phyloP scores from a whole-genome alignment of 2,797 vertebrate genomes.

The Molossus alvarezi region DNA sequence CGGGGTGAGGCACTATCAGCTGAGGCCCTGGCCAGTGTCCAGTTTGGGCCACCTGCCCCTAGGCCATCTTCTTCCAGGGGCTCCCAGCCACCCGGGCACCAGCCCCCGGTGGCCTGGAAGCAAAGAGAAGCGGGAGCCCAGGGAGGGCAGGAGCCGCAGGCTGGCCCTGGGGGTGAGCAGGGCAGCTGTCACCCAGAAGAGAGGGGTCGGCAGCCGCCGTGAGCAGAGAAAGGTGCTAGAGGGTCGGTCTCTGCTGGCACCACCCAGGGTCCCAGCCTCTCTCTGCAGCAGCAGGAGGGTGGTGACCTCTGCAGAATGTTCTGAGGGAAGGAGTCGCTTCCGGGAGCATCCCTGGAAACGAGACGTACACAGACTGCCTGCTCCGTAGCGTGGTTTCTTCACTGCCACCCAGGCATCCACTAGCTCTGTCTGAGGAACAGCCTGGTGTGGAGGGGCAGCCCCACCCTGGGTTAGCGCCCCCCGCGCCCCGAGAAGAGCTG shows the following conservation, averaged over 20 bases:
- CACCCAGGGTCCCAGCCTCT: too few species aligned
- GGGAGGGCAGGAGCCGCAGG: background rate
- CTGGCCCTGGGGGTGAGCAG: background rate
- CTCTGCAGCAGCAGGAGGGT: accelerated
- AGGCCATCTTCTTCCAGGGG: background rate
- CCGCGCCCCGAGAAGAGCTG: background rate
- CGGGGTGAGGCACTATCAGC: accelerated
- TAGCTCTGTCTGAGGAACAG: background rate
- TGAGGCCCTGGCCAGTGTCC: background rate
- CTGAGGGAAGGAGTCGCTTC: accelerated
- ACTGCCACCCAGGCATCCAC: background rate
- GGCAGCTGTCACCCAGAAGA: background rate
- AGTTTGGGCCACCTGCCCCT: background rate
- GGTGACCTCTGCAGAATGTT: accelerated
- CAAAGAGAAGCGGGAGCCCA: too few species aligned
- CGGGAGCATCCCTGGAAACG: background rate
- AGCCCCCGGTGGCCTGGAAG: background rate
- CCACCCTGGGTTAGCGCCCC: background rate
- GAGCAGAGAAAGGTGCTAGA: background rate
- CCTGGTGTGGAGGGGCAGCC: background rate
- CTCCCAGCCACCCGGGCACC: background rate
- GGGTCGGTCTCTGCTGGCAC: background rate
- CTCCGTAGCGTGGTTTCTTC: background rate
- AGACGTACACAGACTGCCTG: background rate
- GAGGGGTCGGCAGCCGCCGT: background rate